Conservation (phyloP, 2,113 vertebrate species). For the Podocnemis expansa region DNA sequence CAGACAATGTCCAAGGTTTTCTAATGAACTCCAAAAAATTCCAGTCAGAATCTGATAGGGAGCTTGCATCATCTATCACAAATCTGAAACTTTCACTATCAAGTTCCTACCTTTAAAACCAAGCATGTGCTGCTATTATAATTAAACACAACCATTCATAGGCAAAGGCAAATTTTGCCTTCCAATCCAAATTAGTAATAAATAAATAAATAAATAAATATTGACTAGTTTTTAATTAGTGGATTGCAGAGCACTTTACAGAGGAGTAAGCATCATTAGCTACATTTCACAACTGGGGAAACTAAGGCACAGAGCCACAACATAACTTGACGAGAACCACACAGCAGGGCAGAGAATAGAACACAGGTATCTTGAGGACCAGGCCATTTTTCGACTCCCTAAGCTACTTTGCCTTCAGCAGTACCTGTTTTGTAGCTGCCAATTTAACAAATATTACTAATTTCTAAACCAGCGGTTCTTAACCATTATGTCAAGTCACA, state of each 20-base stretch:
- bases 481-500: too few relatives aligned
- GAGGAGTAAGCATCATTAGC: neutral
- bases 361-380: too few relatives aligned
- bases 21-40: neutral
- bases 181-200: neutral
- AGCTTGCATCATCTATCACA: neutral
- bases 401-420: neutral
- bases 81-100: neutral
- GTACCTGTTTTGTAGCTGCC: neutral
- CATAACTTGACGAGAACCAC: neutral
- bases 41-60: neutral
- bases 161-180: neutral
- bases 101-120: neutral
- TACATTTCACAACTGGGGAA: neutral
- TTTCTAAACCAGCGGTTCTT: too few relatives aligned
- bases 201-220: neutral
- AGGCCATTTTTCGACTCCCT: neutral
- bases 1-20: neutral
- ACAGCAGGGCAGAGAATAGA: neutral
- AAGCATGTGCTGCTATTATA: neutral
- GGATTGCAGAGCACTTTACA: neutral
- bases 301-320: neutral
- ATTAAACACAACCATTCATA: neutral
- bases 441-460: neutral
- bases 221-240: neutral